Percentiles rank a stretch among this genome's conserved stretches.
Evolutionary conservation across 1,140 invertebrate genomes (phyloP).

Genomic region (Drepana arcuata): DNA sequence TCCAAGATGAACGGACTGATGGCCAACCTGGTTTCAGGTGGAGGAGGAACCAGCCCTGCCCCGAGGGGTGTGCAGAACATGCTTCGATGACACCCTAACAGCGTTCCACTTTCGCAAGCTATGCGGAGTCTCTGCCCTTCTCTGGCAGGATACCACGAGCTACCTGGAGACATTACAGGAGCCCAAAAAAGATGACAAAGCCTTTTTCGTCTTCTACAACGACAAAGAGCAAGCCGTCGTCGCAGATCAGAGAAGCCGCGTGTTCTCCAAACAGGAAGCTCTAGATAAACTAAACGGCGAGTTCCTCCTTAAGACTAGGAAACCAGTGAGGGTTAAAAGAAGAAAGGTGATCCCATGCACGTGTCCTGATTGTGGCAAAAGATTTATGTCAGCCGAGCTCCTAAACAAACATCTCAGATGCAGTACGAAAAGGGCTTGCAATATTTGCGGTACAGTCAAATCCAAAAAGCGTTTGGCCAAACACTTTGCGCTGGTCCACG

Average conservation of each 20-base stretch:
- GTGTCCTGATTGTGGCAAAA: constrained; percentile 48
- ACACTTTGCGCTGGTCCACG: constrained; percentile 30
- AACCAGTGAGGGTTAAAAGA: neutral
- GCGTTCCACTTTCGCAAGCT: constrained; percentile 29
- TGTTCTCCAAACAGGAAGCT: constrained; percentile 10
- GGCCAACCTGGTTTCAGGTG: constrained; percentile 50
- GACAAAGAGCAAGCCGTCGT: constrained; percentile 14
- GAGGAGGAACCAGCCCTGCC: constrained; percentile 31
- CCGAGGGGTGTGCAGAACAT: constrained; percentile 30
- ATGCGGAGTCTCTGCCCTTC: constrained; percentile 20
- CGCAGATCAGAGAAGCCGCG: constrained; percentile 17
- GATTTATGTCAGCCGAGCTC: constrained; percentile 26
- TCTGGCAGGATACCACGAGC: constrained; percentile 22
- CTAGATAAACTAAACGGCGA: constrained; percentile 15
- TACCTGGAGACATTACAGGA: constrained; percentile 13
- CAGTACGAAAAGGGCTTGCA: constrained; percentile 29
- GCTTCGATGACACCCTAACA: constrained; percentile 24
- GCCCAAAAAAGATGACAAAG: constrained; percentile 19
- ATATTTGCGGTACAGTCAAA: constrained; percentile 22
- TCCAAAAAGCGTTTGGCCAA: constrained; percentile 18
- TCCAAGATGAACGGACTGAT: constrained; percentile 40
- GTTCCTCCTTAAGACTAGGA: neutral
- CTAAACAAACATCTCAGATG: constrained; percentile 47
- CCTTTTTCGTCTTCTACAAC: constrained; percentile 30
- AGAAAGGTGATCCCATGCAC: constrained; percentile 8